Base-by-base conservation (phyloP, 2,888 invertebrate genomes). In the Taenaris catops region DNA sequence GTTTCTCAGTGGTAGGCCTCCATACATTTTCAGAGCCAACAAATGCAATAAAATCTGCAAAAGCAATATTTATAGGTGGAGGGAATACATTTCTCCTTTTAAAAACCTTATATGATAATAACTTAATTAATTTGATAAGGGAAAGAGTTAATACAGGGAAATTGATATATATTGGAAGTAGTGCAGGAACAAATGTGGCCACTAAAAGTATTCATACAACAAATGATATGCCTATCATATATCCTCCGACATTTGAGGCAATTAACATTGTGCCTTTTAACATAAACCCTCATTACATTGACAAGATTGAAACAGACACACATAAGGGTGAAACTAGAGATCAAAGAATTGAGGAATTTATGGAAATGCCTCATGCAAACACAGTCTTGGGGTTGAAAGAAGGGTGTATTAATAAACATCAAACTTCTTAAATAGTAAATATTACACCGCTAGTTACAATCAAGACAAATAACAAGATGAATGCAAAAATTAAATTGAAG, bases 191-290 rank as follows among this genome's bases (percentile, higher is more conserved):
- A 6, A 96, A 95, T 86, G 93, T 95, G 6, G 93, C 94, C 4
- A 94, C 95, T 1, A 80, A 83, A 47, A 93, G 91, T 48, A 95
- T 96, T 51, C 89, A 92, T 54, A 95, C 95, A 2, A 95, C 95
- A 25, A 96, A 96, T 81, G 95, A 96, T 63, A 95, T 96, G 95
- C 96, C 95, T 2, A 93, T 96, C 37, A 89, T 89, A n/a, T 91
- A 89, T 64, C 94, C 94, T 20, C 93, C 93, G 11, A 87, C 87
- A 28, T 93, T 95, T 71, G 81, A 91, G 44, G 94, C 92, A 0
- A 80, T 95, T 25, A 86, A 88, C 18, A 80, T 95, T 34, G 90
- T 95, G 6, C 93, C 94, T 2, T 94, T 95, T 65, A 95, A 95
- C 64, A 94, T 95, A 39, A 96, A 96, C 68, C 94, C 95, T 4